A percentile compares a stretch with the other conserved stretches of the same genome.
phyloP scores from a whole-genome alignment of 2,888 invertebrate genomes.

The Argyra leucocephala region DNA sequence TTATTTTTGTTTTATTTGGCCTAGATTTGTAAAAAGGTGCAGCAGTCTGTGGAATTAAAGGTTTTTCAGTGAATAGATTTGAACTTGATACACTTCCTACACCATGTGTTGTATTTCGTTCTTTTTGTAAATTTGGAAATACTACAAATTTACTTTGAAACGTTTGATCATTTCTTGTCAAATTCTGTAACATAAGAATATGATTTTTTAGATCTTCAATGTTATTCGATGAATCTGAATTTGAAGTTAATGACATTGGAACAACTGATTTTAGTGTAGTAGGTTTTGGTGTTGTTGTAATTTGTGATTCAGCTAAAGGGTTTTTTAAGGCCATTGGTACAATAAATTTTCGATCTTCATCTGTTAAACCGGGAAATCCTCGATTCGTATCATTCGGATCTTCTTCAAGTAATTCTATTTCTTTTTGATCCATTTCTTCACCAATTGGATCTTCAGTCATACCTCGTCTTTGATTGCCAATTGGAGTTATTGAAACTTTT shows the following conservation, averaged over 20 bases:
- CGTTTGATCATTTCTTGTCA: conserved; percentile 40
- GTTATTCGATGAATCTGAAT: conserved; percentile 35
- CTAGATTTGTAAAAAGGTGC: conserved; percentile 26
- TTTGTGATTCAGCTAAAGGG: conserved; percentile 33
- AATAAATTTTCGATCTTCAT: conserved; percentile 42
- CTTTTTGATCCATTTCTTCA: conserved; percentile 42
- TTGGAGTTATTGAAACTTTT: conserved; percentile 29
- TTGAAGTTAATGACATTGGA: conserved; percentile 14
- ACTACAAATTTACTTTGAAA: conserved; percentile 44
- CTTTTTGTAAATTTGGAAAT: conserved; percentile 40
- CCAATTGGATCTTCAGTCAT: conserved; percentile 35
- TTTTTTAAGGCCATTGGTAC: conserved; percentile 43
- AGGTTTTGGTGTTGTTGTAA: conserved; percentile 25
- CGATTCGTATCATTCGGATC: conserved; percentile 37
- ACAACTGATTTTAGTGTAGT: conserved; percentile 24
- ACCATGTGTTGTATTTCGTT: conserved; percentile 29
- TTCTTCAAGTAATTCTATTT: conserved; percentile 40
- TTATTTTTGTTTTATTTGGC: conserved; percentile 26
- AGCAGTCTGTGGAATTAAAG: conserved; percentile 34
- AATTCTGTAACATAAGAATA: conserved; percentile 41
- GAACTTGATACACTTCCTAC: neutral
- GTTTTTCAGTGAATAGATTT: conserved; percentile 34
- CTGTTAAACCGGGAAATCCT: conserved; percentile 38
- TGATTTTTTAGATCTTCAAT: conserved; percentile 43
- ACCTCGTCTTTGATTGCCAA: conserved; percentile 26